Conservation (phyloP, 2,888 invertebrate genomes). For the Nudaria mundana region DNA sequence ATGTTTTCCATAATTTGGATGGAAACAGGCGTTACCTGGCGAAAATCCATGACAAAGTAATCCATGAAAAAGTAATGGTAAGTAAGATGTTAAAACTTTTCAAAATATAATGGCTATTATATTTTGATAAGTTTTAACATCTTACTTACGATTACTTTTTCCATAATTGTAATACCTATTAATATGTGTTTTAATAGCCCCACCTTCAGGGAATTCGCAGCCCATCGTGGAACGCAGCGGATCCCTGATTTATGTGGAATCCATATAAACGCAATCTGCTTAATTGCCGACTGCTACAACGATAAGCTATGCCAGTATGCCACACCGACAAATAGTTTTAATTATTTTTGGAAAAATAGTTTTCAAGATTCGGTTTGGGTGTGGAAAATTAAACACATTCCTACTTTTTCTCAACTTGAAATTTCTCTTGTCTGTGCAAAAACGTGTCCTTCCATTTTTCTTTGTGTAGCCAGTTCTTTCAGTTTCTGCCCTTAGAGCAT, state of each 20-base stretch:
- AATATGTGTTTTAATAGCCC: slow-evolving; percentile 39
- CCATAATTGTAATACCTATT: background rate
- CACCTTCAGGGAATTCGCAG: slow-evolving; percentile 49
- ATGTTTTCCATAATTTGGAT: too few relatives aligned
- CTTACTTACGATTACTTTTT: too few relatives aligned
- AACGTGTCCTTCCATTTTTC: too few relatives aligned
- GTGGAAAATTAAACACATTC: slow-evolving; percentile 5
- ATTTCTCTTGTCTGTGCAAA: background rate
- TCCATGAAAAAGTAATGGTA: too few relatives aligned
- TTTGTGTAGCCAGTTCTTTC: too few relatives aligned
- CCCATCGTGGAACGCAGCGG: slow-evolving; percentile 52
- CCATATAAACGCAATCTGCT: slow-evolving; percentile 78
- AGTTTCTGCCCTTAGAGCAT: too few relatives aligned
- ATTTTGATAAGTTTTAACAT: too few relatives aligned
- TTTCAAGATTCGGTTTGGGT: too few relatives aligned
- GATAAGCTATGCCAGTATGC: slow-evolving; percentile 50
- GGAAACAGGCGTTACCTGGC: too few relatives aligned
- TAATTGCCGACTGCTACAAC: slow-evolving; percentile 65
- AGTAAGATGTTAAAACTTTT: too few relatives aligned
- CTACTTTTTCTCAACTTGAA: background rate
- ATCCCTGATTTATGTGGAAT: slow-evolving; percentile 76
- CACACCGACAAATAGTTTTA: slow-evolving; percentile 27
- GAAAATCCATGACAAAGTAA: too few relatives aligned
- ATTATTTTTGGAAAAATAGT: slow-evolving; percentile 27
- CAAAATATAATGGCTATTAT: too few relatives aligned